A percentile compares a stretch with the other conserved stretches of the same genome.
phyloP scores from a whole-genome alignment of 2,888 invertebrate genomes.

The Aspidapion aeneum region DNA sequence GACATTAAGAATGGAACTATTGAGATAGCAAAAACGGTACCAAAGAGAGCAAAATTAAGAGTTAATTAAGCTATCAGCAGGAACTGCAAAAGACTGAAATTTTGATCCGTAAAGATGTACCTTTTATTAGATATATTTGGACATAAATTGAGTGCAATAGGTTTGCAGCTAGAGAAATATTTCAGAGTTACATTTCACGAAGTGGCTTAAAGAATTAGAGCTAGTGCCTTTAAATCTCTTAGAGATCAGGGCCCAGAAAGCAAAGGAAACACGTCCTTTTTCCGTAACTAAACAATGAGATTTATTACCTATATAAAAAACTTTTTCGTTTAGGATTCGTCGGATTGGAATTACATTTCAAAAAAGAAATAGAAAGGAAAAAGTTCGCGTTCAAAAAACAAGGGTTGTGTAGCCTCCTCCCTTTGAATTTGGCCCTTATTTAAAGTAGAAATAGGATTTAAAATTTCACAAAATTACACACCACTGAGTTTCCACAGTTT shows the following conservation, averaged over 20 bases:
- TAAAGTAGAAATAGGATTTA: not conserved
- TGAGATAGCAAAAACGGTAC: too few relatives aligned
- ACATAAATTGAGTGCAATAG: too few relatives aligned
- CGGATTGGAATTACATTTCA: not conserved
- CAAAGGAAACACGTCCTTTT: not conserved
- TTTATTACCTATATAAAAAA: not conserved
- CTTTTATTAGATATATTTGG: too few relatives aligned
- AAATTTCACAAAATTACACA: not conserved
- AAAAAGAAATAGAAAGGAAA: not conserved
- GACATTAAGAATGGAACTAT: too few relatives aligned
- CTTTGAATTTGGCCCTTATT: not conserved
- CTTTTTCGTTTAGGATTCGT: not conserved
- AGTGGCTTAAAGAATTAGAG: not conserved
- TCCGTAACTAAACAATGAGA: not conserved
- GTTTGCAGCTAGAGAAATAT: too few relatives aligned
- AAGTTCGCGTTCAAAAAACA: not conserved
- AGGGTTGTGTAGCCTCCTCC: not conserved
- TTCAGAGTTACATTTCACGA: not conserved
- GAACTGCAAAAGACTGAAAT: too few relatives aligned
- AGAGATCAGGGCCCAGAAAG: not conserved
- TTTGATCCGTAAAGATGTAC: too few relatives aligned
- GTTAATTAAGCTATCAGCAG: too few relatives aligned
- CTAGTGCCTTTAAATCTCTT: not conserved
- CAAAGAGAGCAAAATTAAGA: too few relatives aligned
- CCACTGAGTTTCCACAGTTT: not conserved